Percentiles rank a stretch among this genome's conserved stretches.
Conservation (phyloP, 2,113 vertebrate species). For the Orthonyx spaldingii region DNA sequence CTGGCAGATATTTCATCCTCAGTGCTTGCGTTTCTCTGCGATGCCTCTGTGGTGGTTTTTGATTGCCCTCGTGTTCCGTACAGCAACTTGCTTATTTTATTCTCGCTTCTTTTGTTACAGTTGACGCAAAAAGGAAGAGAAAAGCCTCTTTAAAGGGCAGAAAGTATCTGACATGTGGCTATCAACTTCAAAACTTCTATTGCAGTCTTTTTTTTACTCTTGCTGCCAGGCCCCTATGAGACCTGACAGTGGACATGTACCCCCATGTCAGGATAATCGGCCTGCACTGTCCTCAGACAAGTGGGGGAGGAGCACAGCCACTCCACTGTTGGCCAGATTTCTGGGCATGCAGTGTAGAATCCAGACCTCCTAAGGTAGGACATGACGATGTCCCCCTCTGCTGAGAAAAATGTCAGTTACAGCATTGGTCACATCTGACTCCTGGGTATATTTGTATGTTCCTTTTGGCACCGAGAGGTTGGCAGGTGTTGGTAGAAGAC, state of each 20-base stretch:
- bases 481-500: neutral
- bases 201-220: conserved; percentile 67
- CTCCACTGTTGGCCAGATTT: conserved; percentile 65
- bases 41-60: conserved; percentile 54
- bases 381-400: conserved; percentile 54
- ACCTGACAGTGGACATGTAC: conserved; percentile 66
- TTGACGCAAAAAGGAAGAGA: conserved; percentile 66
- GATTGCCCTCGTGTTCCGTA: conserved; percentile 41
- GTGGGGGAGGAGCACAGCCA: conserved; percentile 67
- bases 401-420: conserved; percentile 57
- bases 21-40: conserved; percentile 9
- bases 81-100: conserved; percentile 61
- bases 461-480: conserved; percentile 16
- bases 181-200: conserved; percentile 65
- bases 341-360: conserved; percentile 71
- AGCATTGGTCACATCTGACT: conserved; percentile 31
- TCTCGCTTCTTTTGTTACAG: conserved; percentile 70
- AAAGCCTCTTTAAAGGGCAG: conserved; percentile 67
- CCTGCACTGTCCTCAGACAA: conserved; percentile 62
- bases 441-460: conserved; percentile 30
- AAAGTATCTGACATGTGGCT: conserved; percentile 66
- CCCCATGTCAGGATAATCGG: conserved; percentile 61
- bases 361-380: conserved; percentile 68
- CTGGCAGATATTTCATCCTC: conserved; percentile 46
- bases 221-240: conserved; percentile 65